These are phyloP conservation scores for Lasioglossum baleicum DNA, from an alignment of 1,140 invertebrate genomes.

Conservation along the genomic window DNA sequence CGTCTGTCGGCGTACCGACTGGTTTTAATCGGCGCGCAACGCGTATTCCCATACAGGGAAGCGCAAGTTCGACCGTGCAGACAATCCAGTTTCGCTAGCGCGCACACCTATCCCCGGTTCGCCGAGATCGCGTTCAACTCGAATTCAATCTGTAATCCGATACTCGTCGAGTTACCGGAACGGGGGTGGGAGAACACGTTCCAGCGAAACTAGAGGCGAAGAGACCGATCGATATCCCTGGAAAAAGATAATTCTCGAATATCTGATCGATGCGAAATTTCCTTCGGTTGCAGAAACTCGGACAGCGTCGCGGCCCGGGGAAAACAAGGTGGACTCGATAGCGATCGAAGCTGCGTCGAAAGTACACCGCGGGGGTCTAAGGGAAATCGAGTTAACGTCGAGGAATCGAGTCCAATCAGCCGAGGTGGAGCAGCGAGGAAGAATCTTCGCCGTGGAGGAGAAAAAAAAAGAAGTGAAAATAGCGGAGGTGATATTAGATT, in stretches of 20 bases:
- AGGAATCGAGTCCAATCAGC: neutral
- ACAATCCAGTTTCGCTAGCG: no score
- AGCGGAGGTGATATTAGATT: constrained; percentile 5
- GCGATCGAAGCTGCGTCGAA: neutral
- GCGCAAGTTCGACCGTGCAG: no score
- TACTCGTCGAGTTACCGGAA: no score
- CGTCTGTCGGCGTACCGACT: neutral
- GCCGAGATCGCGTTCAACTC: no score
- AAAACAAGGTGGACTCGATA: neutral
- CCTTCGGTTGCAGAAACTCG: neutral
- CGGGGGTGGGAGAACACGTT: no score
- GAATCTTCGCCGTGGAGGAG: neutral
- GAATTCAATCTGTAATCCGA: no score
- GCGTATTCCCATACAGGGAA: no score
- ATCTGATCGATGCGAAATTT: neutral
- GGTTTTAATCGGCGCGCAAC: neutral
- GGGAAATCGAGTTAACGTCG: neutral
- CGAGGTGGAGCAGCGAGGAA: neutral
- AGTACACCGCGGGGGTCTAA: neutral
- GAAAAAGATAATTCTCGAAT: neutral
- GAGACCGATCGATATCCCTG: no score
- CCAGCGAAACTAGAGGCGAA: no score
- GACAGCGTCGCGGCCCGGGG: neutral
- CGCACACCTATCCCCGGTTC: no score
- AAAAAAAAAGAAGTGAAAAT: constrained; percentile 10